Evolutionary conservation across 1,140 invertebrate genomes (phyloP), one percentile per base, ranked within the genome.

Genomic region (Pentalonia nigronervosa): DNA sequence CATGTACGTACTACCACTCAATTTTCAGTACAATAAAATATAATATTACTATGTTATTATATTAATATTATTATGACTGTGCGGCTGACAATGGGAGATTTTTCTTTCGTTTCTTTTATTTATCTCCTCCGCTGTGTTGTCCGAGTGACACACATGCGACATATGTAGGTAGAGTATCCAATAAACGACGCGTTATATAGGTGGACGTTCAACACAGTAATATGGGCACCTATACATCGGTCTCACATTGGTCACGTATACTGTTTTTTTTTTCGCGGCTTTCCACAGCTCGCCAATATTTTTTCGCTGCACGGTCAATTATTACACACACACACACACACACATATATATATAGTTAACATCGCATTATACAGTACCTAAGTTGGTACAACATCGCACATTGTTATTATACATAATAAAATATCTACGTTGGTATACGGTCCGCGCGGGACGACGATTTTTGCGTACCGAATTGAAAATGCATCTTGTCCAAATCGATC

Each of bases 391-490:
- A n/a, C 47, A 30, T 47, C 86, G 45, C 45, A 17, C 17, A 25
- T 87, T 47, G 23, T 87, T 30, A 30, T 87, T 48, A 20, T 30
- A 87, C 23, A 36, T 56, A 53, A 14, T 25, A 45, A 9, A 20
- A 48, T 21, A 50, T 87, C 47, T 17, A n/a, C 17, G 30, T 30
- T n/a, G 47, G 30, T 47, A 23, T 84, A 88, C 47, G 53, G 36
- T 90, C 36, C 34, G 9, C 88, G 48, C 36, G 34, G 21, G 88
- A 53, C 34, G 47, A 30, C 23, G 56, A 30, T n/a, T 41, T 90
- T 90, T n/a, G 56, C 89, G 89, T 67, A 67, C 89, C 56, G 89
- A 90, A 90, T 90, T 36, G 89, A 67, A 90, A 90, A 90, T 90
- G 89, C 89, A 67, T 90, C 53, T 56, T 30, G 89, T 45, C 17